Evolutionary conservation across 1,140 invertebrate genomes (phyloP), one percentile per base, ranked within the genome.

Genomic region (Hyposmocoma kahamanoa): DNA sequence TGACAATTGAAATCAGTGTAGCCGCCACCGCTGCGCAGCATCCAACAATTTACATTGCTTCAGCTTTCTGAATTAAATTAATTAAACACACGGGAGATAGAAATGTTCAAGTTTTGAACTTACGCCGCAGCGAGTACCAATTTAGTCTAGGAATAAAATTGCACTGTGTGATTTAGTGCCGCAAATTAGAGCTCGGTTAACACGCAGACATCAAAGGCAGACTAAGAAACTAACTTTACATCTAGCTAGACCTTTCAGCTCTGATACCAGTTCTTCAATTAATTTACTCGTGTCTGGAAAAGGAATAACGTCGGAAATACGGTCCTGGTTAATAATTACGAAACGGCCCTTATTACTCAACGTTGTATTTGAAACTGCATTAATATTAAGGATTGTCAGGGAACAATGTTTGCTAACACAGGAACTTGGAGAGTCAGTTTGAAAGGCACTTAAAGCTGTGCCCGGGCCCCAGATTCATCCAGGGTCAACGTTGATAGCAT

Each of bases 31-130:
- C 32, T 15, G 8, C 32, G 32, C 32, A 17, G 18, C 15, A 36
- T 15, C 11, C n/a, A 36, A 17, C 32, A 36, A 36, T 36, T 36
- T 17, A 3, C 10, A 6, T 17, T 17, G 13, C 8, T 17, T 36
- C 32, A 36, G 32, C 18, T 36, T 8, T n/a, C 15, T 15, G 32
- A 15, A 15, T 36, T 36, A 36, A 36, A 36, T 36, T 32, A 32
- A 42, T 41, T 22, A 42, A 46, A 20, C 36, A 26, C 34, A 41
- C 17, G 38, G n/a, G 24, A 42, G 26, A 22, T 39, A 46, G 48
- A 11, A 13, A 34, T 41, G 50, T 19, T 13, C 18, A 46, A 51
- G 50, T 51, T 51, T 42, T 49, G 47, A n/a, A n/a, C n/a, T n/a
- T 2, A 2, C 8, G 32, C 18, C 32, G 32, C 32, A 17, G 32